phyloP scores from a whole-genome alignment of 2,797 vertebrate genomes.

The Xyrichtys novacula region DNA sequence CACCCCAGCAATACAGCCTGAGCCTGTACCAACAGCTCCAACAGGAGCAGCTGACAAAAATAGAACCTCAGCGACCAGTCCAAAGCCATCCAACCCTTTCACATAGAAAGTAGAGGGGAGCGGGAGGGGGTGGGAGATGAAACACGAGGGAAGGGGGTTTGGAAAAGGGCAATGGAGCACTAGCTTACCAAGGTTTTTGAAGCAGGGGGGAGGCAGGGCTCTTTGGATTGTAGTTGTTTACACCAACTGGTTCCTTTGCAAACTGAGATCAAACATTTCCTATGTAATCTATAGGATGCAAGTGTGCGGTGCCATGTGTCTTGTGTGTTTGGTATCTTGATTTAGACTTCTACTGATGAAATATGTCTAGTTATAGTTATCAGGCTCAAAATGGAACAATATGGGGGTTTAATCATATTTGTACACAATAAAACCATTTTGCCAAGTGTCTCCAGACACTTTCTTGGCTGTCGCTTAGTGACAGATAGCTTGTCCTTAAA shows the following conservation, averaged over 20 bases:
- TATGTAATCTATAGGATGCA: background rate
- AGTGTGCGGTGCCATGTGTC: background rate
- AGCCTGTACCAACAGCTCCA: constrained; percentile 32
- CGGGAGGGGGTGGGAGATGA: constrained; percentile 5
- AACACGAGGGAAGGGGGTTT: constrained; percentile 55
- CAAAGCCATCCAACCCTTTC: constrained; percentile 18
- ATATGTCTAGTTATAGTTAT: background rate
- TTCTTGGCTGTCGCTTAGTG: background rate
- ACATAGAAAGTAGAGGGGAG: constrained; percentile 24
- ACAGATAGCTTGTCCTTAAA: constrained; percentile 1
- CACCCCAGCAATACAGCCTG: constrained; percentile 59
- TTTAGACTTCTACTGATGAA: background rate
- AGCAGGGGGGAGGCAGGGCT: constrained; percentile 4
- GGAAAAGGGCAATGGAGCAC: constrained; percentile 46
- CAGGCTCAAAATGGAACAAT: background rate
- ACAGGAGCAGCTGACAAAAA: constrained; percentile 66
- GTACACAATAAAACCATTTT: background rate
- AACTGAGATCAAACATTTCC: background rate
- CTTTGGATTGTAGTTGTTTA: constrained; percentile 41
- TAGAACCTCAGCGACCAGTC: constrained; percentile 54
- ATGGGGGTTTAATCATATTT: background rate
- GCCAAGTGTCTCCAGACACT: background rate
- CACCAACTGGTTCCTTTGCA: background rate
- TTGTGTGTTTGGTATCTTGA: background rate
- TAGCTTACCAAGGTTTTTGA: constrained; percentile 53